Evolutionary conservation across 1,140 invertebrate genomes (phyloP), one percentile per base, ranked within the genome.

Genomic region (Epicauta chinensis): DNA sequence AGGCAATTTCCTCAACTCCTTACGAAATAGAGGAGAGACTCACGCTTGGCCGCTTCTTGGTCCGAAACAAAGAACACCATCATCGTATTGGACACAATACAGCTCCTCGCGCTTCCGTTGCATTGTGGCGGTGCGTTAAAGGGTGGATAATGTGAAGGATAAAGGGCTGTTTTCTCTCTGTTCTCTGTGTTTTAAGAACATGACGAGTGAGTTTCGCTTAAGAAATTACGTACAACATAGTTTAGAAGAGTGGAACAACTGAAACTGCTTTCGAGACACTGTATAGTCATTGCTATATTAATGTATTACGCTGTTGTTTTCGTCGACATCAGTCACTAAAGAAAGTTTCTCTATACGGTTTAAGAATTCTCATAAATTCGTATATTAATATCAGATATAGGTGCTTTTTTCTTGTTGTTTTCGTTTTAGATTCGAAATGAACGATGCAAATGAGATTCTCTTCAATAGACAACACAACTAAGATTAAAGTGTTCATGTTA

Each of bases 121-220:
- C 67, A 69, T 68, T 69, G 67, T 69, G 58, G 64, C 62, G 56
- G 67, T 69, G 67, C 66, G 67, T 69, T 69, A 69, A 69, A 68
- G 67, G 67, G 64, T 67, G 67, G 64, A 67, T 69, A 67, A 67
- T 69, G 61, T 62, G 63, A 35, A 58, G 61, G 62, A 61, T 60
- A 60, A 64, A 66, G 59, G 59, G 52, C 47, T 35, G 46, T 39
- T 31, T 38, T 32, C 46, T 36, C 10, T 23, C 23, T 7, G n/a
- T 23, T 23, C 38, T 56, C 30, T 37, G 43, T 57, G 50, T 54
- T 54, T 55, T 60, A 55, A 54, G 55, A 52, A 52, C 49, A 53
- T 17, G 34, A 35, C 29, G 51, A 36, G 17, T 48, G 23, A 48
- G 38, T 17, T 31, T 46, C 37, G 51, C 53, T 61, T 53, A 61